Evolutionary conservation across 2,888 invertebrate species (phyloP), one percentile per base, ranked within the genome.

Genomic region (Lissonota sp.): DNA sequence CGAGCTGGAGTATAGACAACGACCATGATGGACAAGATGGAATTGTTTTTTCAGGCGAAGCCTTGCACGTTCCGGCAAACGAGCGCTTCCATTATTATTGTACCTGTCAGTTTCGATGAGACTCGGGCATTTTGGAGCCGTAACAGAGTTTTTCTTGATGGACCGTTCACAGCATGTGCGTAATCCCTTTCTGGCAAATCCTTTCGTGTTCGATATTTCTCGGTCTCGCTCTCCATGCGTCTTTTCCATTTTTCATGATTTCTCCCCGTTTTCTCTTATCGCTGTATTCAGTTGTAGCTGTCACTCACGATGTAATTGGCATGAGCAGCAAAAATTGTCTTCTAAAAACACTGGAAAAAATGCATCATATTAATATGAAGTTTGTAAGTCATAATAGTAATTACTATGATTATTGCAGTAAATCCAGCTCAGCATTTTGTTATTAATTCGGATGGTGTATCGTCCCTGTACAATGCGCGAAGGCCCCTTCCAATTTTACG

Each of bases 71-170:
- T n/a, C 44, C n/a, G 42, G 73, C 7, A 51, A 64, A 51, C 16
- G 39, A 16, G 60, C 49, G 57, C 55, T 55, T 16, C 42, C 57
- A 51, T 84, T 85, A 83, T 83, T 84, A 83, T 83, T 81, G 81
- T 83, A 84, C 79, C 79, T 77, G 83, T 81, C 83, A 82, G 74
- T 75, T 63, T 79, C 80, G 79, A 85, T 84, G 78, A 79, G 70
- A 71, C 71, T 51, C 63, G 49, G 58, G 55, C 58, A 8, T 46
- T 64, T 81, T 71, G 66, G 49, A 73, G 71, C 51, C 70, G 39
- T 70, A 55, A 74, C 78, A 26, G 62, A 76, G 72, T 81, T 84
- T 84, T 82, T 80, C 80, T 71, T 70, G 60, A 37, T 26, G 64
- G 77, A 60, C 64, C 64, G 26, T 55, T 5, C 46, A 67, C 40